Conservation (phyloP, 2,113 vertebrate species). For the Cephalophus harveyi region DNA sequence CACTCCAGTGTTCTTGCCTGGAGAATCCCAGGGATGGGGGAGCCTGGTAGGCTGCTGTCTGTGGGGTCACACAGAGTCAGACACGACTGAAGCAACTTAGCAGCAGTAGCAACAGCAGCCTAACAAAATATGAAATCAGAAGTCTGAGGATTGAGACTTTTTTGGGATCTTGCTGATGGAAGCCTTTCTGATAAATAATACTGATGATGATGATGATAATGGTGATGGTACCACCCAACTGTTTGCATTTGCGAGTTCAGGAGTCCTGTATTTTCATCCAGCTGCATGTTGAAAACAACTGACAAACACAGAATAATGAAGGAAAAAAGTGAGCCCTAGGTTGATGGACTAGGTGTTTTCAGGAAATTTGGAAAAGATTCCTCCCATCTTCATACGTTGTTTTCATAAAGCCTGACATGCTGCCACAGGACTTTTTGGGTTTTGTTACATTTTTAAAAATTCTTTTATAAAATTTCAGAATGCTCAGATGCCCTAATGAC, state of each 20-base stretch:
- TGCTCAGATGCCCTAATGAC: neutral
- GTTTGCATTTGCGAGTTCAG: neutral
- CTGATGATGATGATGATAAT: fast-evolving
- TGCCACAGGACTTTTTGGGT: neutral
- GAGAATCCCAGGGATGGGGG: too few relatives aligned
- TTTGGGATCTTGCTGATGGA: neutral
- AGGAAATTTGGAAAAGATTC: neutral
- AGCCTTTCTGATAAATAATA: neutral
- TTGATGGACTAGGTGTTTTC: neutral
- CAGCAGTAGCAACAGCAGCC: too few relatives aligned
- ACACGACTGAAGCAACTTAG: too few relatives aligned
- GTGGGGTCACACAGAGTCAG: fast-evolving
- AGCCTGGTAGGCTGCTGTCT: too few relatives aligned
- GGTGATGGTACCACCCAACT: neutral
- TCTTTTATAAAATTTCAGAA: neutral
- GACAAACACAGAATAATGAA: neutral
- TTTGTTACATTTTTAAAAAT: neutral
- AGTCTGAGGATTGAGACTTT: neutral
- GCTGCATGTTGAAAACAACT: neutral
- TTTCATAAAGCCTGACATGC: neutral
- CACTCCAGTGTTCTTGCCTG: too few relatives aligned
- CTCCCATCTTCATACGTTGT: fast-evolving
- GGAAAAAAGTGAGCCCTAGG: neutral
- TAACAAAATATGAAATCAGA: neutral
- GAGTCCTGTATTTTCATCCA: neutral